Base-by-base conservation (phyloP, 2,797 vertebrate species). In the Halcyon chelicuti region DNA sequence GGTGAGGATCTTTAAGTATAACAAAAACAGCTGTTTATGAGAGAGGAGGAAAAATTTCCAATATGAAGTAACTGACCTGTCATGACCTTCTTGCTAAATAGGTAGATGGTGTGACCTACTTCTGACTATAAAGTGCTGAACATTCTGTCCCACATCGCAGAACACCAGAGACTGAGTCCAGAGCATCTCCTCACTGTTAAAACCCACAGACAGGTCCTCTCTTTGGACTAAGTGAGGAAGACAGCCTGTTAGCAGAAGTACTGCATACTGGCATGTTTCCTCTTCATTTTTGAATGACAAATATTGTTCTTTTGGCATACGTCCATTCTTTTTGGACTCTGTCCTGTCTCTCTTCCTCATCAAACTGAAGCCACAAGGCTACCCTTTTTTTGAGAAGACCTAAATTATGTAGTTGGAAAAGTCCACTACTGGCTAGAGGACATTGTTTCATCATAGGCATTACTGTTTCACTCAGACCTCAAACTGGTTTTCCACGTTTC, bases 381-480 rank as follows among this genome's bases (percentile, higher is more conserved):
- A 85, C 49, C 28, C 88, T 90, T 71, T 89, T 84, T 94, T 91
- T 66, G 17, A 90, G 86, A 97, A 76, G n/a, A 71, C 86, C 80
- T 92, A 95, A 95, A 96, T 96, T 93, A 92, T 62, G 88, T 82
- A 79, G 74, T 86, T 95, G 79, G 89, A 94, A 93, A 51, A 44
- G 79, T 82, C 29, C 92, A 90, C 78, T 91, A 33, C 60, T 91
- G 91, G 77, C 87, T 91, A 70, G 26, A 90, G 46, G 78, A 85
- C 79, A 76, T 78, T 92, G 82, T 91, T 92, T 90, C 85, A 52
- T 86, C 77, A 93, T 9, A 28, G 16, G 39, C 29, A 66, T 76
- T 74, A 84, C 72, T 78, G 55, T 70, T 94, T 75, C 46, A n/a
- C 58, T 94, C 58, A 82, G 67, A 95, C 88, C 80, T 88, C 91